Percentiles rank a stretch among this genome's conserved stretches.
Evolutionary conservation across 2,797 vertebrate species (phyloP).

Genomic region (Alectoris magna): DNA sequence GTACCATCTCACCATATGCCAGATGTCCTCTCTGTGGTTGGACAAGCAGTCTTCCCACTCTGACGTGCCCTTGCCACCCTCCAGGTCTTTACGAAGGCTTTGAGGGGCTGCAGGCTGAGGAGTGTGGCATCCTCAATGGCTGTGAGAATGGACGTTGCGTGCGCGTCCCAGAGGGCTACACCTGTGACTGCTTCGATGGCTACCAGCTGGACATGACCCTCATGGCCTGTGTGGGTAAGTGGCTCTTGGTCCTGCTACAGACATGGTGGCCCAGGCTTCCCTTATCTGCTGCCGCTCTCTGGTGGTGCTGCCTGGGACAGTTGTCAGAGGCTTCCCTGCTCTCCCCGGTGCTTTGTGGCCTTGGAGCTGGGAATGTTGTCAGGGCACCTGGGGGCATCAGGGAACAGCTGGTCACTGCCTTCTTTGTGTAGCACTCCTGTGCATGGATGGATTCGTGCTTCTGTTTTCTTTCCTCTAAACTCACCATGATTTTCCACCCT

Average conservation of each 20-base stretch:
- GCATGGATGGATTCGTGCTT: background rate
- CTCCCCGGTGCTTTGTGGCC: background rate
- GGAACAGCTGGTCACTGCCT: background rate
- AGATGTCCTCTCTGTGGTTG: accelerated
- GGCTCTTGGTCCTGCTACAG: background rate
- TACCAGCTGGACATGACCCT: conserved; percentile 90
- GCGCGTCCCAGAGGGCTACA: conserved; percentile 94
- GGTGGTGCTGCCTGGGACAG: background rate
- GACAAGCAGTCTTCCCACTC: background rate
- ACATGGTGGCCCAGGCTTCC: accelerated
- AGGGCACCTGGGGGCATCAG: background rate
- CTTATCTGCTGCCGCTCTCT: conserved; percentile 39
- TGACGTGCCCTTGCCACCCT: background rate
- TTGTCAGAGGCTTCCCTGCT: background rate
- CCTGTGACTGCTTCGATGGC: conserved; percentile 95
- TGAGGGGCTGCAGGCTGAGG: conserved; percentile 87
- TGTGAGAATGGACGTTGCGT: conserved; percentile 95
- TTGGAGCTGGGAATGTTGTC: accelerated
- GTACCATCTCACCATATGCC: background rate
- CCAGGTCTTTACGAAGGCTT: conserved; percentile 86
- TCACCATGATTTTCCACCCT: background rate
- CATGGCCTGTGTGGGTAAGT: conserved; percentile 91
- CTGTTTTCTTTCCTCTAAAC: background rate
- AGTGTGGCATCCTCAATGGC: conserved; percentile 93
- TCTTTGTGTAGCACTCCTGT: background rate